phyloP scores from a whole-genome alignment of 1,140 invertebrate species.

The roundworm (Caenorhabditis elegans) region DNA sequence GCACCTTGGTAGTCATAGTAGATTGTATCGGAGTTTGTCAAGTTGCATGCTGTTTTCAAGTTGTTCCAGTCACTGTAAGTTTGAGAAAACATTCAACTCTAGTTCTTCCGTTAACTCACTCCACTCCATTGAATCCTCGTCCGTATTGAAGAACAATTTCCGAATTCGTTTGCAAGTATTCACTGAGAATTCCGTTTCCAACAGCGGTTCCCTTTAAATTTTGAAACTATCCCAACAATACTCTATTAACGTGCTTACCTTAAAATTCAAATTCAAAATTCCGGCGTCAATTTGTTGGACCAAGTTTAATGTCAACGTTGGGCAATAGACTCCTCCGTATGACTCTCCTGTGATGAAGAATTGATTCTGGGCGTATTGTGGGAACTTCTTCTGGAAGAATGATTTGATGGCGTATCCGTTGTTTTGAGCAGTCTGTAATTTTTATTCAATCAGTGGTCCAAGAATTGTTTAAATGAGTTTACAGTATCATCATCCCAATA shows the following conservation, averaged over 20 bases:
- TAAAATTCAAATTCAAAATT: conserved; percentile 39
- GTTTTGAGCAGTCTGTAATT: conserved; percentile 61
- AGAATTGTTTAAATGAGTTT: background rate
- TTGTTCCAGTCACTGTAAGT: conserved; percentile 30
- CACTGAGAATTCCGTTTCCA: conserved; percentile 47
- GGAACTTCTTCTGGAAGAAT: conserved; percentile 70
- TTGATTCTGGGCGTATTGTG: conserved; percentile 68
- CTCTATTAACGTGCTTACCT: conserved; percentile 22
- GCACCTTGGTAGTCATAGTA: conserved; percentile 15
- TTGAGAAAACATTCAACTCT: background rate
- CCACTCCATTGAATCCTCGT: conserved; percentile 42
- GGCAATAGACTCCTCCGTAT: conserved; percentile 68
- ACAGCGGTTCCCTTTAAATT: conserved; percentile 43
- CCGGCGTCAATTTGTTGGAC: conserved; percentile 53
- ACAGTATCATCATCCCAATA: conserved; percentile 38
- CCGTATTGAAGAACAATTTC: conserved; percentile 41
- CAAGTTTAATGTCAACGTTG: conserved; percentile 69
- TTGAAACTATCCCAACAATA: too few relatives aligned
- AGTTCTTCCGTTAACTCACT: background rate
- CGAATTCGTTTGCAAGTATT: conserved; percentile 38
- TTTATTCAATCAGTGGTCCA: too few relatives aligned
- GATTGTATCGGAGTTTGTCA: background rate
- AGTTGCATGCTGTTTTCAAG: conserved; percentile 8
- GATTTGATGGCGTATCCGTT: conserved; percentile 69
- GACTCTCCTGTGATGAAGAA: conserved; percentile 69